These are phyloP conservation scores for Eupithecia pulchellata DNA, from an alignment of 2,888 invertebrate genomes.

Conservation along the genomic window DNA sequence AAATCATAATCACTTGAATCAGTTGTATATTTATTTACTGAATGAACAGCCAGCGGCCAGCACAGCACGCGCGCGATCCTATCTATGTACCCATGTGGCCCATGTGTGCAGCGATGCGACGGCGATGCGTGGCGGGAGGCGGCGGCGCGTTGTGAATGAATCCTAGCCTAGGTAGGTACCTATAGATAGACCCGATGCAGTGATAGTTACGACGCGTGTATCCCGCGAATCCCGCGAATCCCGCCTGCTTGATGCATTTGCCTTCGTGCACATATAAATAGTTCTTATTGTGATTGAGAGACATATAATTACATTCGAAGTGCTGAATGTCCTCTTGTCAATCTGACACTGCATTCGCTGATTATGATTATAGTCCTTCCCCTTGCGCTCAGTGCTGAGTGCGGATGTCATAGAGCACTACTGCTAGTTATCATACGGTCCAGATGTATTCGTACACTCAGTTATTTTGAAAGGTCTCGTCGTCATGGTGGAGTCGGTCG, in stretches of 20 bases:
- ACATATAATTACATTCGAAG: background rate
- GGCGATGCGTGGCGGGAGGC: background rate
- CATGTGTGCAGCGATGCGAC: constrained; percentile 26
- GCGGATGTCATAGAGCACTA: constrained; percentile 27
- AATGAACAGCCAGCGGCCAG: too few species aligned
- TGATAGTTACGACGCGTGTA: constrained; percentile 15
- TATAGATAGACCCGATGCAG: constrained; percentile 30
- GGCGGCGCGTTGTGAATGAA: constrained; percentile 21
- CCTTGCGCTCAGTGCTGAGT: background rate
- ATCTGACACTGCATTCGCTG: background rate
- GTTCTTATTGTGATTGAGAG: background rate
- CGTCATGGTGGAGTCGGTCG: too few species aligned
- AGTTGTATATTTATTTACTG: background rate
- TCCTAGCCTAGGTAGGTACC: too few species aligned
- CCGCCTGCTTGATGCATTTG: constrained; percentile 18
- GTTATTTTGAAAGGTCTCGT: constrained; percentile 30
- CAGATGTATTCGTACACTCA: constrained; percentile 20
- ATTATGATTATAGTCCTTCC: background rate
- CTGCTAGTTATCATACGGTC: constrained; percentile 9
- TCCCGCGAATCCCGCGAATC: too few species aligned
- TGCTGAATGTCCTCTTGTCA: background rate
- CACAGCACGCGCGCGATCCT: too few species aligned
- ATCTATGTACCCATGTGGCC: constrained; percentile 19
- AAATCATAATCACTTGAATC: constrained; percentile 15
- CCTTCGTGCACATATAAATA: constrained; percentile 4